Evolutionary conservation across 2,797 vertebrate genomes (phyloP).

Genomic region (Spheniscus humboldti): DNA sequence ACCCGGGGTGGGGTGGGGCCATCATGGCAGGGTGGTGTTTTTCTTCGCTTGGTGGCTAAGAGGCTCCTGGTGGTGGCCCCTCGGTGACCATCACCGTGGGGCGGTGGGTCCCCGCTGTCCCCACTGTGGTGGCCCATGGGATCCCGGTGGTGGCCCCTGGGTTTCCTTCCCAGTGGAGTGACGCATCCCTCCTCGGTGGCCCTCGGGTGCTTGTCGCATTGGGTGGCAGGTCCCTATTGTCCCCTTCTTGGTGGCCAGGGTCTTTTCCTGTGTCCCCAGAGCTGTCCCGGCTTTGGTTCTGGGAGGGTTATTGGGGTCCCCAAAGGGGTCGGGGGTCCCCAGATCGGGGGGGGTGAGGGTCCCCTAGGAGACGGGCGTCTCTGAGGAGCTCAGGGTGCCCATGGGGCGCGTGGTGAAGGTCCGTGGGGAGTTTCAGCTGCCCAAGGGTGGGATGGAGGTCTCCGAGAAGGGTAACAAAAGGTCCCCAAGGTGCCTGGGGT

Average conservation of each 20-base stretch:
- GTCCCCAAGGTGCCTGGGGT: not conserved
- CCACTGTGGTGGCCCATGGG: not conserved
- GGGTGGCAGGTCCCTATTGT: too few relatives aligned
- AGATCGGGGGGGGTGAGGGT: not conserved
- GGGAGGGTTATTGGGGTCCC: not conserved
- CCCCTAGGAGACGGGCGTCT: not conserved
- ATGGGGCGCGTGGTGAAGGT: too few relatives aligned
- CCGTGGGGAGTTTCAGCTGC: too few relatives aligned
- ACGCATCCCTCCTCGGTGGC: not conserved
- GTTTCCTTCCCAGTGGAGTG: not conserved
- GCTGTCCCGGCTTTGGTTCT: too few relatives aligned
- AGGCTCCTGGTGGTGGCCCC: not conserved
- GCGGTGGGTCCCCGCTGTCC: not conserved
- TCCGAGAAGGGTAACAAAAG: too few relatives aligned
- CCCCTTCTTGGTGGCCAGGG: not conserved
- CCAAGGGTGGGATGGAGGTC: too few relatives aligned
- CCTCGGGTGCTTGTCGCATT: not conserved
- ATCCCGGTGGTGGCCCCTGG: too few relatives aligned
- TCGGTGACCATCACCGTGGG: too few relatives aligned
- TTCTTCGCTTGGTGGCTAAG: too few relatives aligned
- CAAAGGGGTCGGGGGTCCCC: too few relatives aligned
- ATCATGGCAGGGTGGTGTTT: not conserved
- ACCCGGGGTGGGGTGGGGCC: fast-evolving
- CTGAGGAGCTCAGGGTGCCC: too few relatives aligned
- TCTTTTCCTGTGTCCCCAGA: not conserved